Evolutionary conservation across 2,113 vertebrate species (phyloP).

Genomic region (Platysteira castanea): DNA sequence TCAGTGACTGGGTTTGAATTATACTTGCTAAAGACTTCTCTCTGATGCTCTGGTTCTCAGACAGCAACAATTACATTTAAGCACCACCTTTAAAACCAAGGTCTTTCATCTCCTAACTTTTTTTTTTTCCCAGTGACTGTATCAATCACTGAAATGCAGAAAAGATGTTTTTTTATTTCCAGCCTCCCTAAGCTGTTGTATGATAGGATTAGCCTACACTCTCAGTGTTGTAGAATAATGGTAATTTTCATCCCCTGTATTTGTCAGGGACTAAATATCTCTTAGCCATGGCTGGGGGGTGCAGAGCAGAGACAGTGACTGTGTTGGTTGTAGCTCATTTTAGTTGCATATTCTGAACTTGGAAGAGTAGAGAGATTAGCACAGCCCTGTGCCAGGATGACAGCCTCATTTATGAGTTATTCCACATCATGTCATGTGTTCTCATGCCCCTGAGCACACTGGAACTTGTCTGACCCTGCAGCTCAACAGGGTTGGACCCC

Average conservation of each 20-base stretch:
- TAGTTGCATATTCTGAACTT: not conserved
- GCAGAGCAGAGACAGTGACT: not conserved
- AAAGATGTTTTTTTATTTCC: not conserved
- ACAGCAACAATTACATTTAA: not conserved
- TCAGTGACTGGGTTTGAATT: not conserved
- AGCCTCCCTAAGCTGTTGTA: not conserved
- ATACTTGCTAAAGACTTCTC: not conserved
- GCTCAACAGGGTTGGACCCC: not conserved
- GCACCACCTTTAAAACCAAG: not conserved
- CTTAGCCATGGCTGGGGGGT: not conserved
- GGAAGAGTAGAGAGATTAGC: not conserved
- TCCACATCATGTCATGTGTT: accelerated
- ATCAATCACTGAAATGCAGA: not conserved
- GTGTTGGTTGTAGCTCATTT: not conserved
- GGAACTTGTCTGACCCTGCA: not conserved
- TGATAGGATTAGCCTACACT: not conserved
- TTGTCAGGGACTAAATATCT: not conserved
- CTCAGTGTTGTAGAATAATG: not conserved
- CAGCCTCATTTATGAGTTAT: not conserved
- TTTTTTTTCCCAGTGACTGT: not conserved
- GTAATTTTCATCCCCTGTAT: not conserved
- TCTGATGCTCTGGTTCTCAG: not conserved
- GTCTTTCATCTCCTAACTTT: not conserved
- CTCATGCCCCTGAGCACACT: too few species aligned
- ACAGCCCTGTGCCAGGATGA: not conserved